phyloP scores from a whole-genome alignment of 2,113 vertebrate species.

The Vidua chalybeata region DNA sequence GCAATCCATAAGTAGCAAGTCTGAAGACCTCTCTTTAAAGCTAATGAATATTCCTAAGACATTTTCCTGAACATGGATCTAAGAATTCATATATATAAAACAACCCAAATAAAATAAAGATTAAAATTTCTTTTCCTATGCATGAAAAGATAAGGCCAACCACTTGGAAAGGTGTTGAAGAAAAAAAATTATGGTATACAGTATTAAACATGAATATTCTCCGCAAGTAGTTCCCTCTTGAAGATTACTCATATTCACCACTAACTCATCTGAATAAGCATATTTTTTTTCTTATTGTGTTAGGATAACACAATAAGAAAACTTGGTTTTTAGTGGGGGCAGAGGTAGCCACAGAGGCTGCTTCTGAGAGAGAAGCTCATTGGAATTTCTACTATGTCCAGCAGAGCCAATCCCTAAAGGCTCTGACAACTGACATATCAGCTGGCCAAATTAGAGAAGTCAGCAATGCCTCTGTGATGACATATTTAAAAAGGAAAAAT shows the following conservation, averaged over 20 bases:
- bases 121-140: background rate
- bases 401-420: background rate
- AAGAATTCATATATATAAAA: background rate
- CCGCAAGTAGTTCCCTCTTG: background rate
- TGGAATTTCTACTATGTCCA: too few species aligned
- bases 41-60: background rate
- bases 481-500: background rate
- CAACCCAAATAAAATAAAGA: background rate
- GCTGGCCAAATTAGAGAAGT: background rate
- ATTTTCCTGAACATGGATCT: background rate
- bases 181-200: background rate
- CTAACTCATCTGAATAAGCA: background rate
- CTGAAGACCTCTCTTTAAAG: background rate
- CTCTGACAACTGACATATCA: fast-evolving
- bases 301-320: background rate
- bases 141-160: background rate
- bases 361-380: background rate
- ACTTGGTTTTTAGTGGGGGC: background rate
- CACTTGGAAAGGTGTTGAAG: background rate
- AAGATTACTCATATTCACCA: background rate
- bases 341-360: background rate
- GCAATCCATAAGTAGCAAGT: background rate
- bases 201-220: background rate
- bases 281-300: background rate
- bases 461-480: background rate